Evolutionary conservation across 2,113 vertebrate genomes (phyloP).

Genomic region (Oreochromis spilurus): DNA sequence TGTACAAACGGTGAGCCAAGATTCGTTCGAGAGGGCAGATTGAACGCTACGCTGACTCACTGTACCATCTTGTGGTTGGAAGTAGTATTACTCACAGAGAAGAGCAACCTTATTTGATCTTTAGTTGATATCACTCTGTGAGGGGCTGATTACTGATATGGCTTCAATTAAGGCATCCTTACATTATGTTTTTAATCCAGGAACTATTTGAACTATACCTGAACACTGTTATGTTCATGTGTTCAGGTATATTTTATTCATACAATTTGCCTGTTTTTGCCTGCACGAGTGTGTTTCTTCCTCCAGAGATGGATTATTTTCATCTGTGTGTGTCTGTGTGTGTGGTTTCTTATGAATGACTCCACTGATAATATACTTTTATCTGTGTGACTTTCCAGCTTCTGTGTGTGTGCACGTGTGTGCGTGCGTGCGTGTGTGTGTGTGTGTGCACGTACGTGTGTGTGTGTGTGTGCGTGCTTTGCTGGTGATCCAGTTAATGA

Average conservation of each 20-base stretch:
- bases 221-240: background rate
- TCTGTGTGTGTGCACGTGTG: background rate
- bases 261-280: background rate
- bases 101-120: background rate
- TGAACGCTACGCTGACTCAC: background rate
- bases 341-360: background rate
- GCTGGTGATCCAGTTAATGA: slow-evolving; percentile 30
- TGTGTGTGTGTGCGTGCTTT: background rate
- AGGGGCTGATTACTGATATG: background rate
- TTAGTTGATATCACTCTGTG: background rate
- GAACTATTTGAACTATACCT: background rate
- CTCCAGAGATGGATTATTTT: background rate
- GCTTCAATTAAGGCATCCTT: background rate
- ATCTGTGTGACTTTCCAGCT: background rate
- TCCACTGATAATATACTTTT: background rate
- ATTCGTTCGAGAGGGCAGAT: background rate
- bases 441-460: background rate
- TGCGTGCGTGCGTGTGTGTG: background rate
- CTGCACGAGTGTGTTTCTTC: background rate
- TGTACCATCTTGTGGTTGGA: background rate
- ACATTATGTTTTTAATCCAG: background rate
- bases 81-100: background rate
- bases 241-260: background rate
- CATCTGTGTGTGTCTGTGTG: background rate
- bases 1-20: fast-evolving